Evolutionary conservation across 2,113 vertebrate genomes (phyloP).

Genomic region (Upupa epops): DNA sequence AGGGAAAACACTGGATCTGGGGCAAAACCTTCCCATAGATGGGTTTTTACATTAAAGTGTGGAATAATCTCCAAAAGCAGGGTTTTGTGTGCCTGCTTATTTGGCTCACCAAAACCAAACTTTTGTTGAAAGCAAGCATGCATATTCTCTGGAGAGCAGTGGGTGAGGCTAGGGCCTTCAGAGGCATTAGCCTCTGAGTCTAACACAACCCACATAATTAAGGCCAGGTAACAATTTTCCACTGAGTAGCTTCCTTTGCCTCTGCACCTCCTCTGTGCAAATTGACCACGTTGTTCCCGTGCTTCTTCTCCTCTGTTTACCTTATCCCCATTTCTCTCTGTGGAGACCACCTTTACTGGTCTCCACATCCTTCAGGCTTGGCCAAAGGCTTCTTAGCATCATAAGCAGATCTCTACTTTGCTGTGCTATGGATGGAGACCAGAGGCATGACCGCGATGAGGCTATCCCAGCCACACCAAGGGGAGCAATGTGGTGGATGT

Average conservation of each 20-base stretch:
- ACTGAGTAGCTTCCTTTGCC: background rate
- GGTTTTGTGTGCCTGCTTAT: background rate
- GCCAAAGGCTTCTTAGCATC: background rate
- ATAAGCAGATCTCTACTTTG: background rate
- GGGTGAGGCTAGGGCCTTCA: background rate
- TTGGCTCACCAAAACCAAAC: background rate
- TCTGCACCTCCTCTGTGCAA: background rate
- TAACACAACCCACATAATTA: background rate
- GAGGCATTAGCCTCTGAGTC: background rate
- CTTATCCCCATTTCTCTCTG: background rate
- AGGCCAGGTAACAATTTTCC: background rate
- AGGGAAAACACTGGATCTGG: background rate
- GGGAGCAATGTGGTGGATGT: background rate
- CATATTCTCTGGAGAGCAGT: background rate
- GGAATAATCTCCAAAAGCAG: background rate
- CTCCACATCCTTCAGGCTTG: background rate
- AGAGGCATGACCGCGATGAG: background rate
- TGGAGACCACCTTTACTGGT: background rate
- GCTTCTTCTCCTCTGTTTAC: background rate
- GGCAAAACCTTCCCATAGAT: background rate
- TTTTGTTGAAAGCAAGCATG: background rate
- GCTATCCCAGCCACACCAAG: fast-evolving
- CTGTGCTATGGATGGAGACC: background rate
- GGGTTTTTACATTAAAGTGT: background rate
- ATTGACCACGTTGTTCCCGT: background rate